Conservation (phyloP, 2,113 vertebrate species). For the Equus przewalskii region DNA sequence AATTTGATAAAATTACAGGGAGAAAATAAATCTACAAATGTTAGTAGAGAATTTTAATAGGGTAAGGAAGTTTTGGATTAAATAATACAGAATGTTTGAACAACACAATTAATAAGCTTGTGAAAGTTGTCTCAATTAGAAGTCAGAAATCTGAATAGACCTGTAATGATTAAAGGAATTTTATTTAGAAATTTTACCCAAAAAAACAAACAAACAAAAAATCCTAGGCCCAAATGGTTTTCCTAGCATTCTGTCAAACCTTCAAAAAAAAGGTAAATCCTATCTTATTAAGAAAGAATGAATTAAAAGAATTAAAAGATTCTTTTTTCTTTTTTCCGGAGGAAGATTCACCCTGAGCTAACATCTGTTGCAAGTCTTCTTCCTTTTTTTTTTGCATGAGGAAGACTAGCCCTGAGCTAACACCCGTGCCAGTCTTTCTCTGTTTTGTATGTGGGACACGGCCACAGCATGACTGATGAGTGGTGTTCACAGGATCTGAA, state of each 20-base stretch:
- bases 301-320: not conserved
- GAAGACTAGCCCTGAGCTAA: too few relatives aligned
- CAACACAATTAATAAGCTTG: not conserved
- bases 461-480: too few relatives aligned
- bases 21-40: slow-evolving; percentile 3
- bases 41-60: not conserved
- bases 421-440: too few relatives aligned
- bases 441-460: too few relatives aligned
- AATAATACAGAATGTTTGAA: slow-evolving; percentile 24
- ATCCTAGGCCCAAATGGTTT: not conserved
- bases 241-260: not conserved
- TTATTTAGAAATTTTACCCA: not conserved
- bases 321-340: too few relatives aligned
- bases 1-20: slow-evolving; percentile 33
- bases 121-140: not conserved
- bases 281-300: not conserved
- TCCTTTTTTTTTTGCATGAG: too few relatives aligned
- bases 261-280: not conserved
- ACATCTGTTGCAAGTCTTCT: too few relatives aligned
- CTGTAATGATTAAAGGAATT: not conserved
- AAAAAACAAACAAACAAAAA: not conserved
- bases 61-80: not conserved
- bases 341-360: too few relatives aligned
- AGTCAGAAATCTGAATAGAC: not conserved
- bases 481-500: too few relatives aligned